These are phyloP conservation scores for Poeciliopsis turrubarensis DNA, from an alignment of 2,113 vertebrate genomes.

Conservation along the genomic window DNA sequence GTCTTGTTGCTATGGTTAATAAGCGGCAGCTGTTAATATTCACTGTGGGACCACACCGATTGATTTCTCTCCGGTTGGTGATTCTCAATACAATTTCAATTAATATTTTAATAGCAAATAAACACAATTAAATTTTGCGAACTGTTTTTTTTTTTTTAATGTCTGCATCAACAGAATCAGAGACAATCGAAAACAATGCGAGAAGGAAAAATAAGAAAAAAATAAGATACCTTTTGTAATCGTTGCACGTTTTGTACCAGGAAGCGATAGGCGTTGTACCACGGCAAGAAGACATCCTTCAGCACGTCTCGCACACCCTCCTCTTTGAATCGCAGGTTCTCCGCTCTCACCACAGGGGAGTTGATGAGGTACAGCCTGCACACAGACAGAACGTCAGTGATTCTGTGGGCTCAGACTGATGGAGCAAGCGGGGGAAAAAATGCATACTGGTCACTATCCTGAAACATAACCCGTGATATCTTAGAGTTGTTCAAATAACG, in stretches of 20 bases:
- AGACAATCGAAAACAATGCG: not conserved
- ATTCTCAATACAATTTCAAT: not conserved
- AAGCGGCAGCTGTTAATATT: too few relatives aligned
- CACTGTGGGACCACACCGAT: too few relatives aligned
- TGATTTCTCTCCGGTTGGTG: too few relatives aligned
- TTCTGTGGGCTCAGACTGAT: too few relatives aligned
- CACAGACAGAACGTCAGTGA: conserved; percentile 6
- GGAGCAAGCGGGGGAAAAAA: too few relatives aligned
- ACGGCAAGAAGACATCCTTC: conserved; percentile 98
- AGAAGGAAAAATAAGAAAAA: not conserved
- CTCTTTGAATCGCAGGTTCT: conserved; percentile 97
- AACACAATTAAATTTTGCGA: not conserved
- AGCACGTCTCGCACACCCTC: conserved; percentile 94
- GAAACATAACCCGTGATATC: not conserved
- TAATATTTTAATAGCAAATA: not conserved
- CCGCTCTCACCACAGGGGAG: conserved; percentile 95
- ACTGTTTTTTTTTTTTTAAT: not conserved
- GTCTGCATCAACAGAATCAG: not conserved
- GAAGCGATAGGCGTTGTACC: conserved; percentile 98
- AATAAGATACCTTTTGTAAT: conserved; percentile 86
- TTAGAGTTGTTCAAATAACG: not conserved
- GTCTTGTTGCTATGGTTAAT: too few relatives aligned
- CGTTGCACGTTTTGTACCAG: conserved; percentile 92
- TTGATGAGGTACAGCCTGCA: conserved; percentile 95
- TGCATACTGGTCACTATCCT: too few relatives aligned